Conservation (phyloP, 2,888 invertebrate genomes). For the Deilephila porcellus region DNA sequence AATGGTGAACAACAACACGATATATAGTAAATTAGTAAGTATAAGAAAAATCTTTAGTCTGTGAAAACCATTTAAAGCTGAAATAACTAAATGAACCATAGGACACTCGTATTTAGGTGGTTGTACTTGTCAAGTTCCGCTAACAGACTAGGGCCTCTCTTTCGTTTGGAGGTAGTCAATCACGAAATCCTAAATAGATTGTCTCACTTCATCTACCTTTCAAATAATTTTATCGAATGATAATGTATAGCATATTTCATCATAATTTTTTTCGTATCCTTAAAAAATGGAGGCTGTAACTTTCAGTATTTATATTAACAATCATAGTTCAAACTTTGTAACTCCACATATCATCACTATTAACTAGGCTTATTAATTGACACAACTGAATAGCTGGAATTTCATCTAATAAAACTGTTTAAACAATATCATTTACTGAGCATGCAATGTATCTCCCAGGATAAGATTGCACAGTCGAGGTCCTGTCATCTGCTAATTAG, state of each 20-base stretch:
- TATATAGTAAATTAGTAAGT: background rate
- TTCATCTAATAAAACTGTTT: constrained; percentile 12
- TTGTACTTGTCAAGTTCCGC: too few species aligned
- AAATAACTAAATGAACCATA: too few species aligned
- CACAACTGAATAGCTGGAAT: background rate
- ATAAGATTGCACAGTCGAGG: constrained; percentile 20
- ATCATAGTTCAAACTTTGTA: too few species aligned
- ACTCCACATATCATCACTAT: background rate
- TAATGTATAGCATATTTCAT: background rate
- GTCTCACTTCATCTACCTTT: too few species aligned
- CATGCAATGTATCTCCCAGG: constrained; percentile 15
- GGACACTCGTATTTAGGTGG: too few species aligned
- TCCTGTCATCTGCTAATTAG: constrained; percentile 22
- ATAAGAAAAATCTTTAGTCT: background rate
- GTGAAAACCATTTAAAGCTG: background rate
- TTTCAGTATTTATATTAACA: too few species aligned
- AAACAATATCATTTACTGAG: background rate
- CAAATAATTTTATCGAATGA: too few species aligned
- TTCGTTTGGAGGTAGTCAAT: too few species aligned
- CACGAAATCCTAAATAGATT: too few species aligned
- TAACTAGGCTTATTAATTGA: background rate
- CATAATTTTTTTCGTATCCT: too few species aligned
- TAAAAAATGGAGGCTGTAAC: too few species aligned
- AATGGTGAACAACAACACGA: background rate
- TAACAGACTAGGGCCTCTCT: too few species aligned